Evolutionary conservation across 2,888 invertebrate species (phyloP).

Genomic region (Poecilus cupreus): DNA sequence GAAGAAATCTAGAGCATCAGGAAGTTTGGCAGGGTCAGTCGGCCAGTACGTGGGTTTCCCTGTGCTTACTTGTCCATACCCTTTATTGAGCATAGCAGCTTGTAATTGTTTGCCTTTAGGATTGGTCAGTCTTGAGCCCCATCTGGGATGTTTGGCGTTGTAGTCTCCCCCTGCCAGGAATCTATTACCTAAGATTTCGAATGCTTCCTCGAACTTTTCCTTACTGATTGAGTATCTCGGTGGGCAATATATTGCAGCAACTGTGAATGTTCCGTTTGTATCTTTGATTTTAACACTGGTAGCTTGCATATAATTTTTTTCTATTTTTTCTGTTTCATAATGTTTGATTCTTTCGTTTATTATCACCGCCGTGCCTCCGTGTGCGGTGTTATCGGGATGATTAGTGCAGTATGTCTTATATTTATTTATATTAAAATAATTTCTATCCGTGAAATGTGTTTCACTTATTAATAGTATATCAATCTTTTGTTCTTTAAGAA

Average conservation of each 20-base stretch:
- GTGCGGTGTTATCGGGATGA: constrained; percentile 56
- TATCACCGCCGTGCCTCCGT: constrained; percentile 57
- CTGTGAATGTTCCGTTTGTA: constrained; percentile 19
- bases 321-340: constrained; percentile 30
- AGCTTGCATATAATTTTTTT: constrained; percentile 44
- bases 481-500: constrained; percentile 56
- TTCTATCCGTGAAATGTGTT: constrained; percentile 60
- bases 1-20: constrained; percentile 62
- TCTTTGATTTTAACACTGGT: constrained; percentile 48
- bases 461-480: constrained; percentile 59
- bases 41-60: constrained; percentile 62
- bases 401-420: constrained; percentile 56
- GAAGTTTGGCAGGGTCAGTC: constrained; percentile 58
- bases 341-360: constrained; percentile 55
- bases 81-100: constrained; percentile 33
- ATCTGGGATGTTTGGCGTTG: constrained; percentile 51
- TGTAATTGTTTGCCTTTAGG: constrained; percentile 47
- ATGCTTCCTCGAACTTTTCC: constrained; percentile 41
- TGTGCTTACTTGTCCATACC: constrained; percentile 51
- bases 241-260: constrained; percentile 54
- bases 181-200: constrained; percentile 52
- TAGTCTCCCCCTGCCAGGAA: constrained; percentile 49
- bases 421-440: constrained; percentile 55
- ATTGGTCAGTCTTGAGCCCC: constrained; percentile 45
- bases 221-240: constrained; percentile 41